These are phyloP conservation scores for Spodoptera exigua DNA, from an alignment of 2,888 invertebrate species.

Conservation along the genomic window DNA sequence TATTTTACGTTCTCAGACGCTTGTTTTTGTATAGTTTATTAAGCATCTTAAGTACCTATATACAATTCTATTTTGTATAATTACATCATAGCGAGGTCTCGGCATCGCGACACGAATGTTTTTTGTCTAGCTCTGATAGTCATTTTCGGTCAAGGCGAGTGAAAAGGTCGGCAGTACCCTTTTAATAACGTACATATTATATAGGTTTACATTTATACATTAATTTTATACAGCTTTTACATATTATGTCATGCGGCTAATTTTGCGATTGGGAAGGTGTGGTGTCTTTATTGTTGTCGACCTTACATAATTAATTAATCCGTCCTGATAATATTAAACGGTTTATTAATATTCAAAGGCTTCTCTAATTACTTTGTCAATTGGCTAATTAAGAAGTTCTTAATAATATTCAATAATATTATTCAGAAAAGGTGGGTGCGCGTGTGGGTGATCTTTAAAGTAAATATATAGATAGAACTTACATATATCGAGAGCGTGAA, in stretches of 20 bases:
- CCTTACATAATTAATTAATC: slow-evolving; percentile 9
- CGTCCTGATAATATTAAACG: slow-evolving; percentile 1
- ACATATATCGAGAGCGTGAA: slow-evolving; percentile 82
- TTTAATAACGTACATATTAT: slow-evolving; percentile 23
- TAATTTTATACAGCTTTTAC: slow-evolving; percentile 16
- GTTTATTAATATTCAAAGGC: slow-evolving; percentile 13
- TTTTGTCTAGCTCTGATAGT: slow-evolving; percentile 47
- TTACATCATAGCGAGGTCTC: slow-evolving; percentile 36
- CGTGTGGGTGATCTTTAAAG: too few species aligned
- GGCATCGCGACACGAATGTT: slow-evolving; percentile 44
- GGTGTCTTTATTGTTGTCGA: slow-evolving; percentile 32
- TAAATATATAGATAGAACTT: slow-evolving; percentile 61
- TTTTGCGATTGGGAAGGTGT: slow-evolving; percentile 38
- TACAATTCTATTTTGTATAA: slow-evolving; percentile 47
- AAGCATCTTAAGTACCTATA: slow-evolving; percentile 30
- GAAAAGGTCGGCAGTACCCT: slow-evolving; percentile 43
- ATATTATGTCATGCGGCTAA: slow-evolving; percentile 35
- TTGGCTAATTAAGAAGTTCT: not conserved
- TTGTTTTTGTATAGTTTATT: slow-evolving; percentile 41
- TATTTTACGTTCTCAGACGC: slow-evolving; percentile 28
- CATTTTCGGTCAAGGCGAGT: slow-evolving; percentile 47
- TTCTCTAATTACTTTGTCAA: not conserved
- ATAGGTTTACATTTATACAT: slow-evolving; percentile 21
- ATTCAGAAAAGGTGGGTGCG: too few species aligned
- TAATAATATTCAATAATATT: too few species aligned